Evolutionary conservation across 1,140 invertebrate genomes (phyloP).

Genomic region (Callitettix versicolor): DNA sequence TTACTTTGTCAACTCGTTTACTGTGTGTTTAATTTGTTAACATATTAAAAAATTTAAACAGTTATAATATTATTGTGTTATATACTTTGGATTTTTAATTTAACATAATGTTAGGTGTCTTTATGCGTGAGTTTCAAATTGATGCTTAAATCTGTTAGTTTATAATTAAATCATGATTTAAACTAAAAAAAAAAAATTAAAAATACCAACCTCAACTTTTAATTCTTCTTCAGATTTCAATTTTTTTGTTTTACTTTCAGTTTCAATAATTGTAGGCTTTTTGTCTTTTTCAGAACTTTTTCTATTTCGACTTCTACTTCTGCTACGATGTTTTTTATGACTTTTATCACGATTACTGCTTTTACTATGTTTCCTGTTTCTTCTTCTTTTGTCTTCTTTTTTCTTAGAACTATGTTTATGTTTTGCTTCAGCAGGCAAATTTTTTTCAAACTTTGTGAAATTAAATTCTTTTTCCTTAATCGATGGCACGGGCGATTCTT

Average conservation of each 20-base stretch:
- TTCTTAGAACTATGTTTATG: constrained; percentile 29
- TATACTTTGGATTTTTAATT: too few relatives aligned
- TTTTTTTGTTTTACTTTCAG: background rate
- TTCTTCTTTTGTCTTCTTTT: constrained; percentile 30
- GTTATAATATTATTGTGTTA: too few relatives aligned
- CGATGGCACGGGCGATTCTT: constrained; percentile 16
- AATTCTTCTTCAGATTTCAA: too few relatives aligned
- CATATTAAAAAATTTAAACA: too few relatives aligned
- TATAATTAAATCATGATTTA: too few relatives aligned
- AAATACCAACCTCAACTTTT: too few relatives aligned
- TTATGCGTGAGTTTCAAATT: too few relatives aligned
- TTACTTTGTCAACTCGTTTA: too few relatives aligned
- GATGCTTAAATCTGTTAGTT: too few relatives aligned
- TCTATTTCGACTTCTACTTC: constrained; percentile 21
- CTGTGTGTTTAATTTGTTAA: too few relatives aligned
- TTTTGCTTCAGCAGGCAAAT: constrained; percentile 30
- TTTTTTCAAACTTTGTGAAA: constrained; percentile 24
- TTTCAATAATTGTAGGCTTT: constrained; percentile 25
- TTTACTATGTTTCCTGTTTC: constrained; percentile 27
- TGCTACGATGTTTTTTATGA: constrained; percentile 19
- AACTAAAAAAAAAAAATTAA: too few relatives aligned
- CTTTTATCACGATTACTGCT: constrained; percentile 24
- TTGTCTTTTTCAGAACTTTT: constrained; percentile 16
- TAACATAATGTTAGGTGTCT: too few relatives aligned
- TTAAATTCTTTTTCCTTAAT: constrained; percentile 21